Base-by-base conservation (phyloP, 2,113 vertebrate species). In the Aptenodytes patagonicus region DNA sequence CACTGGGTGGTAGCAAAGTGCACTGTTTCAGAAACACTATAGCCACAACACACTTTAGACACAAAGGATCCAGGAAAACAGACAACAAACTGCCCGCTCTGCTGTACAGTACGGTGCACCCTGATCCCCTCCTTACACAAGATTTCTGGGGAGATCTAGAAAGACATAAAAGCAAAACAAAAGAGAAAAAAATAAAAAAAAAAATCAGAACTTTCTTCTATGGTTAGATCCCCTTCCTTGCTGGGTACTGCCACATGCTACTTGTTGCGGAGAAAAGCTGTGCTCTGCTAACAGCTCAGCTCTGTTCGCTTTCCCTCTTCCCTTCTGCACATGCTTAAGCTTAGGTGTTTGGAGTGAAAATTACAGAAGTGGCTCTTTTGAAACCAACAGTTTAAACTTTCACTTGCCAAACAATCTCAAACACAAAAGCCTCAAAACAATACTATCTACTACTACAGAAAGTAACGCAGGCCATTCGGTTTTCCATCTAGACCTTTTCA, bases 1-100 rank as follows among this genome's bases (percentile, higher is more conserved):
- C 99, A 99, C 98, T 99, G 99, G 89, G 99, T 99, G 93, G 99
- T 99, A 98, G 99, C 99, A 95, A 99, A 99, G 98, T 99, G 99
- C 98, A 99, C 99, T 13, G 99, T 99, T 98, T 99, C 99, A 4
- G 99, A 99, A 96, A 99, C 99, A 85, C 99, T 99, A 98, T 99
- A 99, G 95, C 99, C 99, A 88, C 99, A 99, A 98, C 99, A 99
- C 96, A 99, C 99, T 98, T 99, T 99, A 97, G 99, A 99, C 97
- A 99, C 99, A 88, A 99, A 99, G 97, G 99, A 99, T 79, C 99
- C 99, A 9, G 99, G 99, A 97, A 99, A 99, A 98, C 99, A 99
- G 98, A 99, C 99, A 57, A 99, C 98, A 34, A 99, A 99, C 99
- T 99, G 99, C 54, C 99, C 99, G 1, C 99, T 99, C 98, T 99